Evolutionary conservation across 2,113 vertebrate genomes (phyloP), one percentile per base, ranked within the genome.

Genomic region (Plecotus auritus): DNA sequence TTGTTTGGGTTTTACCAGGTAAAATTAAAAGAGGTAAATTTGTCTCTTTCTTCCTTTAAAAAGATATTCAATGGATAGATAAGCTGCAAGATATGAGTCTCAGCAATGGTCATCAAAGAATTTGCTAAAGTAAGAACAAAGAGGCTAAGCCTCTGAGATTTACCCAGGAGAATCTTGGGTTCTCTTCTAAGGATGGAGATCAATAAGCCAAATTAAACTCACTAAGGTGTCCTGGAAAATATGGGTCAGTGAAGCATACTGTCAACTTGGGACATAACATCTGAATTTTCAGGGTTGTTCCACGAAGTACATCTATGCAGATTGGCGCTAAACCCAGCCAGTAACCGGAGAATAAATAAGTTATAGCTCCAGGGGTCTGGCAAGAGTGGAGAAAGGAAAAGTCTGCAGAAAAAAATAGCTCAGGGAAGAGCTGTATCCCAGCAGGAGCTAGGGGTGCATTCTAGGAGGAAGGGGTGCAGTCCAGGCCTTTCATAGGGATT

Each of bases 1-100:
- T 40, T 76, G 28, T 87, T 74, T 90, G 32, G 9, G 7, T 14
- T 88, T 88, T 61, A 84, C 9, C 66, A 40, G 17, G 35, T 37
- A 88, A 72, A 96, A 87, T 72, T 59, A 69, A 90, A 85, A 85
- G 42, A 76, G 9, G 6, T 83, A 86, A 47, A 70, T 87, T 61
- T 70, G 14, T 47, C 69, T 49, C 81, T 76, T 37, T 61, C 28
- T 59, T 37, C 13, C 42, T 40, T 72, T 59, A 26, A 56, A 51
- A 23, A 87, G 40, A 12, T 40, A 72, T 56, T 78, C 30, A 56
- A 69, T 49, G 32, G 1, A 7, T 77, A 84, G 23, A 84, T 66
- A 76, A 92, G 22, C 20, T 77, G 6, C 9, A 32, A 51, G 9
- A 4, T 59, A 56, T 54, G 40, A 32, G 30, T 85, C 72, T 93